Evolutionary conservation across 2,888 invertebrate genomes (phyloP), one percentile per base, ranked within the genome.

Genomic region (Steromphala cineraria): DNA sequence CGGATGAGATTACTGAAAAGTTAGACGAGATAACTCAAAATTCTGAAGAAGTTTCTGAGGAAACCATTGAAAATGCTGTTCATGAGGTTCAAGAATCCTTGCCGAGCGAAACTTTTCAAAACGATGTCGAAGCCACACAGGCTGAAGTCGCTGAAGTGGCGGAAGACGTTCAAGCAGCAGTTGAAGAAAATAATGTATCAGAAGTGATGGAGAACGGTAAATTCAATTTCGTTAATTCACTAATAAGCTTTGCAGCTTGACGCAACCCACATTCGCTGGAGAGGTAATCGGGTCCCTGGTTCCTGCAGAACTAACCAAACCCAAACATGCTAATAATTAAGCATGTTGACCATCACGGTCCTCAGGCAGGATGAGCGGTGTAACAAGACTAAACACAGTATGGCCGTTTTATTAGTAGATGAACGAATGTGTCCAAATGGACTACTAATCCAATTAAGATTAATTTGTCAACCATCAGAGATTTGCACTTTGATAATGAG

Each of bases 231-330:
- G 62, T 62, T 62, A 28, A 24, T 62, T 28, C 21, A 21, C 28
- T 62, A 15, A 24, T 62, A 28, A 62, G 62, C 62, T 62, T 62
- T 62, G 62, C 62, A 62, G 62, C 62, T 62, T 62, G 62, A 62
- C 24, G 62, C 62, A 24, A 28, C 28, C 62, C 46, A 46, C 46
- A 46, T 10, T 46, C 46, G 46, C 46, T 46, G 46, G 46, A 46
- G 46, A 46, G 46, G 46, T 46, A 46, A 46, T 46, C 7, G 46
- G 46, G 46, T 46, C 46, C 46, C 46, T 46, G 46, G 46, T 46
- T 46, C 46, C 46, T 10, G 13, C 46, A 46, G 13, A 13, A 46
- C 46, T 46, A 46, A 46, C 46, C 46, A 46, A 46, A 46, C 46
- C 46, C 46, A 46, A 46, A 46, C 46, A 13, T 46, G 46, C 46